Base-by-base conservation (phyloP, 2,888 invertebrate species). In the Drosophila crucigera region DNA sequence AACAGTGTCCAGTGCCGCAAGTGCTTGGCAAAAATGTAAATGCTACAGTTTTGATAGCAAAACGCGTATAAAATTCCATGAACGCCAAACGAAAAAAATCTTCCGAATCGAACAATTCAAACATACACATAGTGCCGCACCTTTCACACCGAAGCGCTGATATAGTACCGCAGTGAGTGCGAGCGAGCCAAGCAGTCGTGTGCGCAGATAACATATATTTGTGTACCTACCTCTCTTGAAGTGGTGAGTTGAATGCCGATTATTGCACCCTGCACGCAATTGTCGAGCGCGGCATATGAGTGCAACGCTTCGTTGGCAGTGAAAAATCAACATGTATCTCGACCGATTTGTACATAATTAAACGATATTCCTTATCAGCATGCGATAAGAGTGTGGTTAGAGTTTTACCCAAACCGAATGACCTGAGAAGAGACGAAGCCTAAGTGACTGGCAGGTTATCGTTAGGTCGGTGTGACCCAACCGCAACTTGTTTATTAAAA, bases 241-340 rank as follows among this genome's bases (percentile, higher is more conserved):
- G 87, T 84, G 84, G 84, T 84, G 87, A 84, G 87, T 84, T 86
- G 84, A 82, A 87, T 82, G 87, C 89, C 89, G 86, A 89, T 86
- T 89, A 89, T 75, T 78, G 79, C 83, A 89, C 87, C 90, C 87
- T 85, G 82, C 90, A 83, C 73, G 68, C 75, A 81, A 75, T 74
- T 72, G 67, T 58, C 39, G 43, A 58, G 80, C 58, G 69, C 69
- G 80, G 78, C 72, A 82, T 81, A 73, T 81, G 54, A 78, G 75
- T 78, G 74, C 66, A 70, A 47, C 25, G 50, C 59, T 69, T 39
- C 56, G 60, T 41, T 66, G 50, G 28, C 69, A 73, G 52, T 60
- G 33, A 37, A 70, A 78, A 73, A 67, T 67, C 53, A 76, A 68
- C 56, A 68, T 75, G 58, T 70, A 66, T 62, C 43, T 41, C 5